Evolutionary conservation across 2,113 vertebrate species (phyloP), one percentile per base, ranked within the genome.

Genomic region (Pomatorhinus ruficollis): DNA sequence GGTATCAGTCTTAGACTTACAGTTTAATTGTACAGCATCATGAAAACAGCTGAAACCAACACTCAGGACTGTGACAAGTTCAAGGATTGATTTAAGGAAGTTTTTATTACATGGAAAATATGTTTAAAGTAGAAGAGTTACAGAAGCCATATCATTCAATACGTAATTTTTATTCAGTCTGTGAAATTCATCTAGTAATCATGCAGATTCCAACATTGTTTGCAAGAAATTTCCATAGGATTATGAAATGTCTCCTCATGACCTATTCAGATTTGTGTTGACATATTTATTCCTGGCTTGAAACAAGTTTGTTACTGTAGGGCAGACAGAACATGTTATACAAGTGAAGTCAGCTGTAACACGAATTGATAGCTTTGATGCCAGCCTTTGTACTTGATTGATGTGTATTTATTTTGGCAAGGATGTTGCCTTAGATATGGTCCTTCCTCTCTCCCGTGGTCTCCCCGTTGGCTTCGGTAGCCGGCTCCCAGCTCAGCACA

Each of bases 281-380:
- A 91, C 89, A 85, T 89, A 84, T 56, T 87, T 89, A 78, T 89
- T 91, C 80, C 53, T 68, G 44, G 37, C 84, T 93, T 82, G 74
- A 64, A 93, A 72, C 91, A 82, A 84, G 89, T 68, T 92, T 85
- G 81, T 96, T 85, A 65, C 89, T 76, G 87, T 76, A 95, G 91
- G 89, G 81, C 93, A 96, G 91, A 91, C 66, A 61, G 84, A 91
- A 83, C 83, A 1, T 75, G 94, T 94, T 93, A 28, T 21, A 89
- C 92, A 64, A 79, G 84, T 57, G 49, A 78, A 71, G 74, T 66
- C 81, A 91, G 89, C 91, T 85, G 65, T 89, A 84, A 60, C 39
- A 42, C 0, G 6, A 74, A 82, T 89, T 87, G 94, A 89, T 87
- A 79, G 91, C 91, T 96, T 91, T 96, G 87, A 95, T 93, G 64